Evolutionary conservation across 1,140 invertebrate genomes (phyloP).

Genomic region (Pogonomyrmex californicus): DNA sequence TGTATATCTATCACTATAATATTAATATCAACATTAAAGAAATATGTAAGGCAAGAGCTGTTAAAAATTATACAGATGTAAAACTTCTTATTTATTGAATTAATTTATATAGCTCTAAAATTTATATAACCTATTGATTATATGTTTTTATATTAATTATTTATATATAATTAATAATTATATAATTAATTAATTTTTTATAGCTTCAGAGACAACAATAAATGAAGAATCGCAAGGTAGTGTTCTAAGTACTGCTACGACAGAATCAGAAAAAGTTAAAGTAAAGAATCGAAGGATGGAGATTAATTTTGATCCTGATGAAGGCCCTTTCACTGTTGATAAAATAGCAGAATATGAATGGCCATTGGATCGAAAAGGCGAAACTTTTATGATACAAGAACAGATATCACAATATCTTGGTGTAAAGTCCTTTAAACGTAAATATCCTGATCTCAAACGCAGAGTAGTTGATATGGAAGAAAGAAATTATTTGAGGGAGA

Average conservation of each 20-base stretch:
- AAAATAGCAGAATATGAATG: constrained; percentile 98
- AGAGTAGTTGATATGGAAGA: constrained; percentile 96
- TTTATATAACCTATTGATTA: constrained; percentile 44
- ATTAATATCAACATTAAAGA: constrained; percentile 15
- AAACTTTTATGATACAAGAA: constrained; percentile 96
- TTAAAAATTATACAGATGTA: not conserved
- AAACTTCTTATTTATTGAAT: constrained; percentile 10
- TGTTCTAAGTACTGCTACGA: constrained; percentile 90
- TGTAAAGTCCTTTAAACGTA: constrained; percentile 97
- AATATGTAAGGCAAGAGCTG: constrained; percentile 7
- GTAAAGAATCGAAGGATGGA: constrained; percentile 92
- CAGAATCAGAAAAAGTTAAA: constrained; percentile 89
- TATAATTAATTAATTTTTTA: constrained; percentile 50
- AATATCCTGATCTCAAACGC: constrained; percentile 96
- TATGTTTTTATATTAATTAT: constrained; percentile 15
- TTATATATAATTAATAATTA: too few species aligned
- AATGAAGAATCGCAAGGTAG: constrained; percentile 94
- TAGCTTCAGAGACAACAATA: constrained; percentile 87
- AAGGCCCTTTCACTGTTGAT: constrained; percentile 92
- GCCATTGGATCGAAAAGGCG: constrained; percentile 92
- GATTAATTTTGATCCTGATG: constrained; percentile 90
- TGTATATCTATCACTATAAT: constrained; percentile 13
- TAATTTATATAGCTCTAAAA: not conserved
- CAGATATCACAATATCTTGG: constrained; percentile 97
- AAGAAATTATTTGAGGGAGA: constrained; percentile 94